phyloP scores from a whole-genome alignment of 2,888 invertebrate species.

The Pteria penguin region DNA sequence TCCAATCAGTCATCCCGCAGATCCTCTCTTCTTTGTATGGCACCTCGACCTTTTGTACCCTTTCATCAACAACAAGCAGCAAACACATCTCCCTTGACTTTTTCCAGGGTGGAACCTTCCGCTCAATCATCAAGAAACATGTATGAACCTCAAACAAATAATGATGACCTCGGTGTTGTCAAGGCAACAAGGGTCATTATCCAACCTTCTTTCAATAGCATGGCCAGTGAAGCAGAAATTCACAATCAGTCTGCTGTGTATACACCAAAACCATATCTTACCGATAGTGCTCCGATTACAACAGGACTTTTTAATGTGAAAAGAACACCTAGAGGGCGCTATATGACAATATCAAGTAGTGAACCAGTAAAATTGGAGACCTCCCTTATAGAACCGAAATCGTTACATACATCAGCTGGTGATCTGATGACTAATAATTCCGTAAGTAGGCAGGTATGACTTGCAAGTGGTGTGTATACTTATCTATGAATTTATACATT shows the following conservation, averaged over 20 bases:
- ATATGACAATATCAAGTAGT: conserved; percentile 87
- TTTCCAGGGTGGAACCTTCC: not conserved
- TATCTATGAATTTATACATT: too few relatives aligned
- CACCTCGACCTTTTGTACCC: conserved; percentile 71
- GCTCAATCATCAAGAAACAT: conserved; percentile 7
- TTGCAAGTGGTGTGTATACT: not conserved
- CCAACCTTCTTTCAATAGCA: conserved; percentile 26
- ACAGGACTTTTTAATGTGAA: conserved; percentile 51
- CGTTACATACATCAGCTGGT: conserved; percentile 67
- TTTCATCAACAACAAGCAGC: conserved; percentile 35
- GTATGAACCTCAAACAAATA: conserved; percentile 14
- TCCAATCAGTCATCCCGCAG: conserved; percentile 58
- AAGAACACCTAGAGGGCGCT: conserved; percentile 83
- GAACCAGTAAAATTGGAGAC: conserved; percentile 75
- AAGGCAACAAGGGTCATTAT: conserved; percentile 43
- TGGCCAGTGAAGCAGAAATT: not conserved
- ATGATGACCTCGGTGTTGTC: conserved; percentile 32
- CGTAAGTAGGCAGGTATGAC: conserved; percentile 52
- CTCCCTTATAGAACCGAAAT: conserved; percentile 54
- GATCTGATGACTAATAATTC: conserved; percentile 66
- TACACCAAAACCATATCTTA: conserved; percentile 65
- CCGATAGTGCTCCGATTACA: conserved; percentile 25
- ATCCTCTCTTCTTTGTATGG: conserved; percentile 61
- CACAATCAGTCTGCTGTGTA: conserved; percentile 2
- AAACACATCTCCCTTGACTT: conserved; percentile 18